Conservation (phyloP, 2,797 vertebrate species). For the Lutjanus argentimaculatus region DNA sequence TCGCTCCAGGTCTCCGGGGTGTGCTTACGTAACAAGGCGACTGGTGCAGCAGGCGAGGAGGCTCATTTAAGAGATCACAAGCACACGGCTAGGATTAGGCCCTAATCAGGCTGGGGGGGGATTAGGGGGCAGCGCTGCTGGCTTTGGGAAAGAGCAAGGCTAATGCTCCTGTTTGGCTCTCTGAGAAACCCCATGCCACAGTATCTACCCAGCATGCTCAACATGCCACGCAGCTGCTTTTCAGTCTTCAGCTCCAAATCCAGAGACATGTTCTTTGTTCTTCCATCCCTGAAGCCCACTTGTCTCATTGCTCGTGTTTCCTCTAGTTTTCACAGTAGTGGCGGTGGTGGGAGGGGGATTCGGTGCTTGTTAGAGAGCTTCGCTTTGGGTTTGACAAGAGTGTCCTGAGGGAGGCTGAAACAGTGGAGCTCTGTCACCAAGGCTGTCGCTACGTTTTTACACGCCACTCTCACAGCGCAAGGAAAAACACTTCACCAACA, state of each 20-base stretch:
- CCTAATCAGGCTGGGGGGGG: constrained; percentile 63
- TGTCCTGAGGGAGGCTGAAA: constrained; percentile 67
- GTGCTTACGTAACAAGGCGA: constrained; percentile 45
- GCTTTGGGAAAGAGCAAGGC: constrained; percentile 46
- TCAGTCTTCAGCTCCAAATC: constrained; percentile 31
- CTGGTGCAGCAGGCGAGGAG: constrained; percentile 49
- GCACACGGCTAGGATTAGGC: constrained; percentile 70
- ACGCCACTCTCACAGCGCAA: constrained; percentile 35
- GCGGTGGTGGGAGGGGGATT: background rate
- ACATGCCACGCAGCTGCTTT: constrained; percentile 34
- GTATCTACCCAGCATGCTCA: constrained; percentile 29
- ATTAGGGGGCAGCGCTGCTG: constrained; percentile 63
- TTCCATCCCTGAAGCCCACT: constrained; percentile 48
- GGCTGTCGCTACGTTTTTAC: constrained; percentile 64
- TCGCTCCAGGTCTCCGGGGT: constrained; percentile 22
- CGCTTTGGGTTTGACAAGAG: constrained; percentile 70
- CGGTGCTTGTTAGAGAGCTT: constrained; percentile 58
- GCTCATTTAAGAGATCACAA: constrained; percentile 81
- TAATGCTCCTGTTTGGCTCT: constrained; percentile 48
- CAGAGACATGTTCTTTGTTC: constrained; percentile 13
- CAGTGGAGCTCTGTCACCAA: constrained; percentile 65
- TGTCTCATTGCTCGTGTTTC: constrained; percentile 50
- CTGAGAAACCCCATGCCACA: constrained; percentile 22
- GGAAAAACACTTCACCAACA: constrained; percentile 36
- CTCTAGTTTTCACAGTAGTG: constrained; percentile 15